Evolutionary conservation across 2,797 vertebrate species (phyloP), one percentile per base, ranked within the genome.

Genomic region (Erethizon dorsatum): DNA sequence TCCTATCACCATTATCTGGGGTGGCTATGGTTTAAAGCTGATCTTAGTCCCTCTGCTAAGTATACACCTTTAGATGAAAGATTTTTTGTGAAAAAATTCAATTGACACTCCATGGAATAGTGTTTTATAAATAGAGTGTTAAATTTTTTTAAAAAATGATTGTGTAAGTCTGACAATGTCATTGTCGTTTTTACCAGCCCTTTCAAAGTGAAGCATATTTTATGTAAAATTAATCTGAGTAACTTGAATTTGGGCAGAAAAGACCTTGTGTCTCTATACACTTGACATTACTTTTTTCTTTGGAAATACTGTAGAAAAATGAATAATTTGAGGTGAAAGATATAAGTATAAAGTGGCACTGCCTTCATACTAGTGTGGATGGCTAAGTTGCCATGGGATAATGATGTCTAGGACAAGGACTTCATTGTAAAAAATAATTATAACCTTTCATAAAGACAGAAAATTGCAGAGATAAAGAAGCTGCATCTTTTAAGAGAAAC

Each of bases 1-100:
- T 31, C 20, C 3, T 24, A 26, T 50, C 6, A 61, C 5, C 28
- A 6, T 4, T 20, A 26, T 5, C 1, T 56, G 2, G 2, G 73
- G 22, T 14, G 12, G 31, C 6, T 78, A 54, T 33, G 17, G n/a
- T 85, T 45, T 63, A 63, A 88, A 37, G 24, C 13, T 56, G 54
- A 80, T 93, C 24, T 84, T 80, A 9, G 12, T 77, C 45, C 47
- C 20, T 65, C 37, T 67, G 28, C 17, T 2, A 79, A 54, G 22
- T 22, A 75, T 91, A 2, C 3, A 41, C 26, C 26, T 61, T 22
- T 54, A 67, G 14, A 65, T 45, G 14, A 41, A 89, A 79, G 2
- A 75, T 93, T 88, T n/a, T 95, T 54, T 57, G 54, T 84, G 69
- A 80, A 91, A 95, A 94, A 67, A 18, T 45, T 10, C 2, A 83